These are phyloP conservation scores for Magallana angulata DNA, from an alignment of 1,140 invertebrate species.

Conservation along the genomic window DNA sequence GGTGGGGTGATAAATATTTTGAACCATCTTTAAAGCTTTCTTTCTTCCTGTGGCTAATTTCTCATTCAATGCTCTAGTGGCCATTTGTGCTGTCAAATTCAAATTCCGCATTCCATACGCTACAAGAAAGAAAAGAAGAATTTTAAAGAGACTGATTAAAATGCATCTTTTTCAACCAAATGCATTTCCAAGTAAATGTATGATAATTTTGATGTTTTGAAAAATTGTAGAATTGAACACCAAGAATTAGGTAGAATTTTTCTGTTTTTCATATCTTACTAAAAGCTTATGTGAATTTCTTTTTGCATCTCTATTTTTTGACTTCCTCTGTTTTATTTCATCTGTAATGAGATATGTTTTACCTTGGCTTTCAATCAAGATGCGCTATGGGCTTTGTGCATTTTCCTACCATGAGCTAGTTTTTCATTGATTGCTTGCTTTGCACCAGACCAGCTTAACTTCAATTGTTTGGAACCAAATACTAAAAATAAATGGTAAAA, in stretches of 20 bases:
- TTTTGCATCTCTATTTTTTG: too few species aligned
- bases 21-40: conserved; percentile 1
- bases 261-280: too few species aligned
- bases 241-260: too few species aligned
- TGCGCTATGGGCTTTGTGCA: conserved; percentile 30
- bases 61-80: conserved; percentile 29
- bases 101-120: conserved; percentile 30
- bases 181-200: conserved; percentile 24
- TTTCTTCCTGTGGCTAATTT: conserved; percentile 35
- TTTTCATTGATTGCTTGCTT: conserved; percentile 44
- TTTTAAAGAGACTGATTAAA: not conserved
- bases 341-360: not conserved
- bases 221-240: too few species aligned
- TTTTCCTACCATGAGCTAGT: conserved; percentile 36
- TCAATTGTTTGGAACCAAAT: conserved; percentile 44
- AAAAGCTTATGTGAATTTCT: too few species aligned
- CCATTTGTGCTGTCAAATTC: conserved; percentile 18
- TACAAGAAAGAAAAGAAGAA: not conserved
- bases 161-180: not conserved
- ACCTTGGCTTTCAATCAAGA: not conserved
- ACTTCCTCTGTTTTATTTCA: not conserved
- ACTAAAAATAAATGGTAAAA: conserved; percentile 26
- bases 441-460: conserved; percentile 41
- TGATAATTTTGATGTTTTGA: not conserved
- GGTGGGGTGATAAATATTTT: not conserved